Conservation (phyloP, 2,888 invertebrate genomes). For the Lithophane ornitopus region DNA sequence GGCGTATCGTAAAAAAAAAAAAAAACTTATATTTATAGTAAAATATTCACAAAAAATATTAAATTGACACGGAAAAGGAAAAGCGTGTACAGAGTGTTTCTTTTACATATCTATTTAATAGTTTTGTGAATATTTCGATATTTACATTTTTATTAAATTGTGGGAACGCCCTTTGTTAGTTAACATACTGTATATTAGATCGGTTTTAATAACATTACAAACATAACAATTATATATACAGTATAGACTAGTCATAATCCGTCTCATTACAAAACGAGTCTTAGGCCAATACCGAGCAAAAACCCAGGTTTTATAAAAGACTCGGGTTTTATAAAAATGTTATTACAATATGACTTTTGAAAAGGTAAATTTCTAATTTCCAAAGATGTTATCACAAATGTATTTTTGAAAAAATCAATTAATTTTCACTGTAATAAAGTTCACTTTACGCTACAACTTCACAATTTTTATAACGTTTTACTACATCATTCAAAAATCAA, state of each 20-base stretch:
- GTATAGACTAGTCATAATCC: not conserved
- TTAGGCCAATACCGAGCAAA: not conserved
- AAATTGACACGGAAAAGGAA: too few relatives aligned
- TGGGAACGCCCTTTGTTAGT: too few relatives aligned
- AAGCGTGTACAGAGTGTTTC: too few relatives aligned
- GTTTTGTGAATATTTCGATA: too few relatives aligned
- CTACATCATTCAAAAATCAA: not conserved
- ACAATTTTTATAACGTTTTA: not conserved
- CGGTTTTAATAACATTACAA: slow-evolving; percentile 2
- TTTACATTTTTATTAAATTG: too few relatives aligned
- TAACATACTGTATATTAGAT: not conserved
- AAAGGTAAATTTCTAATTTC: not conserved
- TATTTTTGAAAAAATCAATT: not conserved
- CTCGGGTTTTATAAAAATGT: not conserved
- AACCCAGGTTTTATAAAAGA: not conserved
- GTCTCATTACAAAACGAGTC: not conserved
- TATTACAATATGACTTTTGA: not conserved
- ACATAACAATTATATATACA: slow-evolving; percentile 33
- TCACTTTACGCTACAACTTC: not conserved
- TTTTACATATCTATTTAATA: too few relatives aligned
- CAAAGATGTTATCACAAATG: not conserved
- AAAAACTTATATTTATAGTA: too few relatives aligned
- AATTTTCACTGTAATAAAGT: not conserved
- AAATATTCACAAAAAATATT: too few relatives aligned
- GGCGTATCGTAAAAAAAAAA: too few relatives aligned